Evolutionary conservation across 2,797 vertebrate genomes (phyloP).

Genomic region (Ptychadena robeensis): DNA sequence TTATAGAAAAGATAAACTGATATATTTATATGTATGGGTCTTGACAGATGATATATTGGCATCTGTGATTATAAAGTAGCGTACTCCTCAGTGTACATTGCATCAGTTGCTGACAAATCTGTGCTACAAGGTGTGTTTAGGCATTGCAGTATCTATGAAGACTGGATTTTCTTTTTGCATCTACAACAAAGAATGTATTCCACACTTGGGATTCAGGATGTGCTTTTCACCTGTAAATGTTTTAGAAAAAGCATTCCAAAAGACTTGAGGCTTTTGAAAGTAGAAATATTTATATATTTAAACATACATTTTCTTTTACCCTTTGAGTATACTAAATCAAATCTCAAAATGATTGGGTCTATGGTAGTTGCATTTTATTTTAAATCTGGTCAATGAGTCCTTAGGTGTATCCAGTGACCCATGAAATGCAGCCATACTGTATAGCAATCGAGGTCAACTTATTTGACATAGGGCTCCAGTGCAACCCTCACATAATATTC

Average conservation of each 20-base stretch:
- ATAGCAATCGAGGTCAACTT: too few species aligned
- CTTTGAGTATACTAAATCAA: too few species aligned
- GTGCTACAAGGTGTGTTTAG: neutral
- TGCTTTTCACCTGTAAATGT: neutral
- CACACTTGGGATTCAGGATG: neutral
- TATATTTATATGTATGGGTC: neutral
- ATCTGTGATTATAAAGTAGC: neutral
- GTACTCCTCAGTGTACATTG: neutral
- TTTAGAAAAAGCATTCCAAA: neutral
- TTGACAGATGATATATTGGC: neutral
- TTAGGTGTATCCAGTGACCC: too few species aligned
- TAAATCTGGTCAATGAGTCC: too few species aligned
- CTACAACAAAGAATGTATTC: neutral
- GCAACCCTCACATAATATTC: neutral
- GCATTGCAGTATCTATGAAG: neutral
- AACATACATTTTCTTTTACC: neutral
- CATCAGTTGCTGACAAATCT: conserved; percentile 9
- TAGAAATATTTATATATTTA: neutral
- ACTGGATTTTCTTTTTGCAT: neutral
- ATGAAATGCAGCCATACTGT: neutral
- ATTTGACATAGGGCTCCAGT: too few species aligned
- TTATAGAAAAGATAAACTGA: neutral
- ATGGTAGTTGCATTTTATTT: too few species aligned
- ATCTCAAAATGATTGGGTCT: too few species aligned
- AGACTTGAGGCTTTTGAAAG: neutral